phyloP scores from a whole-genome alignment of 2,888 invertebrate genomes.

The Amaurobius ferox region DNA sequence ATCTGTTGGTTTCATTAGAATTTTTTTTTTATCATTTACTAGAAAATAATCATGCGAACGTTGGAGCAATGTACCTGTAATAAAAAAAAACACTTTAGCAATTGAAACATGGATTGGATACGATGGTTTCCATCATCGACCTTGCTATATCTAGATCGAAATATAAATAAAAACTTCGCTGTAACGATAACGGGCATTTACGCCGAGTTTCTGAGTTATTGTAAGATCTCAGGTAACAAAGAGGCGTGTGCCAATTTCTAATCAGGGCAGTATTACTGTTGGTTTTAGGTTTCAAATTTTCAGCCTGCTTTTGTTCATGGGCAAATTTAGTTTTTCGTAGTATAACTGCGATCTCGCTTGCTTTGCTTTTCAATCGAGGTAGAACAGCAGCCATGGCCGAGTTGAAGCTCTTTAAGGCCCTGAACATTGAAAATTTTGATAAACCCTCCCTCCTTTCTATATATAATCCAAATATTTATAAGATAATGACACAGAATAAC shows the following conservation, averaged over 20 bases:
- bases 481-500: too few relatives aligned
- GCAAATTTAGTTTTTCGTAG: neutral
- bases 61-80: neutral
- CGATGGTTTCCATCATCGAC: neutral
- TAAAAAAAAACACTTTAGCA: neutral
- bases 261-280: neutral
- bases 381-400: too few relatives aligned
- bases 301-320: neutral
- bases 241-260: neutral
- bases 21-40: too few relatives aligned
- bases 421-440: too few relatives aligned
- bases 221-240: constrained; percentile 21
- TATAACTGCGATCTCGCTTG: too few relatives aligned
- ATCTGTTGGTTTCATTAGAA: too few relatives aligned
- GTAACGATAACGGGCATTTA: constrained; percentile 27
- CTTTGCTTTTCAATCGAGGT: too few relatives aligned
- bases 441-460: too few relatives aligned
- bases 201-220: constrained; percentile 22
- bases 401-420: too few relatives aligned
- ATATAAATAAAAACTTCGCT: neutral
- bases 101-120: neutral
- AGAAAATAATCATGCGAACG: too few relatives aligned
- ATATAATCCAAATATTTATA: too few relatives aligned
- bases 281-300: neutral
- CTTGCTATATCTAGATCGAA: neutral